Percentiles rank a stretch among this genome's conserved stretches.
Conservation (phyloP, 2,113 vertebrate species). For the Carassius auratus region DNA sequence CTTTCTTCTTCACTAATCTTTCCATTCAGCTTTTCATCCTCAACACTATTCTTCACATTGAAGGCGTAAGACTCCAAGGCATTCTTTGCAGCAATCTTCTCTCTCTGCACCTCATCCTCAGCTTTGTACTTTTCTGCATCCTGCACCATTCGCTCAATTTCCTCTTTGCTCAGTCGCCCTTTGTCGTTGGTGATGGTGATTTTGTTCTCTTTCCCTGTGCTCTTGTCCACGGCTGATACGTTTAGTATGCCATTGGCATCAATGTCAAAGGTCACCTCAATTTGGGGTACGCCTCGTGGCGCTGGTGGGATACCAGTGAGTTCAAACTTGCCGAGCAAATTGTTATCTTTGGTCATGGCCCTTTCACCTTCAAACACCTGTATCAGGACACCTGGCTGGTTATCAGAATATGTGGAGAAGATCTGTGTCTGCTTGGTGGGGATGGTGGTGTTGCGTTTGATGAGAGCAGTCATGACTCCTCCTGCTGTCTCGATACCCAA, state of each 20-base stretch:
- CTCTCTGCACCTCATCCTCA: constrained; percentile 69
- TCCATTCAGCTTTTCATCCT: constrained; percentile 66
- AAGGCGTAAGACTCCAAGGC: constrained; percentile 68
- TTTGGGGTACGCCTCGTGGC: background rate
- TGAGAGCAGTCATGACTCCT: constrained; percentile 65
- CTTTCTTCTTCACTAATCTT: constrained; percentile 70
- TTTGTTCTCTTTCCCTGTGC: constrained; percentile 72
- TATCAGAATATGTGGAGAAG: constrained; percentile 72
- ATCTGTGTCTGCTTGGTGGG: constrained; percentile 72
- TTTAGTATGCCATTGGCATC: constrained; percentile 51
- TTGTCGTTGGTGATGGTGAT: constrained; percentile 75
- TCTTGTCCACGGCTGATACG: constrained; percentile 67
- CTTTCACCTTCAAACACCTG: constrained; percentile 72
- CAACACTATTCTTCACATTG: constrained; percentile 68
- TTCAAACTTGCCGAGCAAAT: constrained; percentile 74
- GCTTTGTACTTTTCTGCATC: constrained; percentile 71
- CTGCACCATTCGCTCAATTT: constrained; percentile 71
- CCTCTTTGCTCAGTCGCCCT: constrained; percentile 70
- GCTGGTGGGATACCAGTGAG: constrained; percentile 63
- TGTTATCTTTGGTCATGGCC: constrained; percentile 75
- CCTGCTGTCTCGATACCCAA: constrained; percentile 72
- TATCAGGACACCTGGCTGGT: constrained; percentile 70
- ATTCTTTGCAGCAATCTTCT: constrained; percentile 68
- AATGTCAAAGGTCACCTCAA: constrained; percentile 9
- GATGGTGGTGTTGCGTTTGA: constrained; percentile 65